phyloP scores from a whole-genome alignment of 2,888 invertebrate species.

The Mimachlamys varia region DNA sequence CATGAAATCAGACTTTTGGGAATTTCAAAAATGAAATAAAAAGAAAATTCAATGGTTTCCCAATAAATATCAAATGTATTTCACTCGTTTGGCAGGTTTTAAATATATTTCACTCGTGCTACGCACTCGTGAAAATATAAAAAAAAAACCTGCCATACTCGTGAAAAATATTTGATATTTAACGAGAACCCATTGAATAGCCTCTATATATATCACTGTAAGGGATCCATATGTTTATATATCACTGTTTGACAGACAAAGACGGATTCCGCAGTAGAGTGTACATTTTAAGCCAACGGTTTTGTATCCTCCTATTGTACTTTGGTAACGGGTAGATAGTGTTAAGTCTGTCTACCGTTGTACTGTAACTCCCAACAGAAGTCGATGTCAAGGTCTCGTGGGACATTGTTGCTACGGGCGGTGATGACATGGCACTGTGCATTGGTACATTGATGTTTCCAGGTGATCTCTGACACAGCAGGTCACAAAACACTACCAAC shows the following conservation, averaged over 20 bases:
- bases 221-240: too few relatives aligned
- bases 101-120: too few relatives aligned
- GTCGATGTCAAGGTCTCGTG: background rate
- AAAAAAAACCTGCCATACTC: too few relatives aligned
- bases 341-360: background rate
- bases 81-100: too few relatives aligned
- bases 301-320: conserved; percentile 1
- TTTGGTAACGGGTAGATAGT: background rate
- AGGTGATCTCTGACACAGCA: conserved; percentile 41
- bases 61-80: too few relatives aligned
- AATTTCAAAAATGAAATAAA: too few relatives aligned
- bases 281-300: background rate
- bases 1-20: too few relatives aligned
- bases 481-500: conserved; percentile 61
- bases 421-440: background rate
- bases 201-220: too few relatives aligned
- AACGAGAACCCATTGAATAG: too few relatives aligned
- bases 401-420: background rate
- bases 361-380: background rate
- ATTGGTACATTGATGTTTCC: background rate
- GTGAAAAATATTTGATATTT: too few relatives aligned
- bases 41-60: too few relatives aligned
- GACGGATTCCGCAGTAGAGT: background rate
- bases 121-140: too few relatives aligned
- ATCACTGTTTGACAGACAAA: background rate